Conservation (phyloP, 2,113 vertebrate species). For the Prolemur simus region DNA sequence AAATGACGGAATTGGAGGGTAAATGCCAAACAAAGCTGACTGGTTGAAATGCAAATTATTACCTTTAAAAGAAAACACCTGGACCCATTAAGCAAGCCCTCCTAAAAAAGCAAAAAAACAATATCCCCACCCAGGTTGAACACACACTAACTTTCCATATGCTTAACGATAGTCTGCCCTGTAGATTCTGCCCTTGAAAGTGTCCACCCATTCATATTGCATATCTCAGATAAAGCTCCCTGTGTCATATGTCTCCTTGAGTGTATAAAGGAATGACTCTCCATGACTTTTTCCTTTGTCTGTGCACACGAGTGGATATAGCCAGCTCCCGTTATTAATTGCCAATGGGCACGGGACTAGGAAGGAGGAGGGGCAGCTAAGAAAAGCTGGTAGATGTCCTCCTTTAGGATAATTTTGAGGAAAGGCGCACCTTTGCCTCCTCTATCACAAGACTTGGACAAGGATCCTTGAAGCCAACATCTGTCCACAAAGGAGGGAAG, state of each 20-base stretch:
- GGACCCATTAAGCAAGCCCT: slow-evolving; percentile 22
- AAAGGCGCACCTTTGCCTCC: not conserved
- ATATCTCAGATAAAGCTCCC: not conserved
- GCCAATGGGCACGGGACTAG: rapidly evolving
- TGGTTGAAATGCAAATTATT: slow-evolving; percentile 78
- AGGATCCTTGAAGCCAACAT: not conserved
- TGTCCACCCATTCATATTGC: not conserved
- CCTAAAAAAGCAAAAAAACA: not conserved
- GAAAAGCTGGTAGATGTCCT: not conserved
- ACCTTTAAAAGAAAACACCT: slow-evolving; percentile 68
- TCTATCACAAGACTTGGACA: not conserved
- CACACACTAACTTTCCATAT: not conserved
- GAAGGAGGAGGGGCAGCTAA: not conserved
- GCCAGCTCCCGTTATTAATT: not conserved
- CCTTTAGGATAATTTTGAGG: not conserved
- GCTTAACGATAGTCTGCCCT: not conserved
- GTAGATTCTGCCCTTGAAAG: not conserved
- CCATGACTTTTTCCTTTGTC: not conserved
- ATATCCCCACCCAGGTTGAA: not conserved
- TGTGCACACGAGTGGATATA: not conserved
- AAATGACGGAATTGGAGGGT: slow-evolving; percentile 37
- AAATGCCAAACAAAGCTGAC: slow-evolving; percentile 75
- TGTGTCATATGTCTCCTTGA: too few relatives aligned
- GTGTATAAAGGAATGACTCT: not conserved
- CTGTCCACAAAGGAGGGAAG: not conserved